A percentile compares a stretch with the other conserved stretches of the same genome.
These are phyloP conservation scores for Panulirus ornatus DNA, from an alignment of 1,140 invertebrate genomes.

Conservation along the genomic window DNA sequence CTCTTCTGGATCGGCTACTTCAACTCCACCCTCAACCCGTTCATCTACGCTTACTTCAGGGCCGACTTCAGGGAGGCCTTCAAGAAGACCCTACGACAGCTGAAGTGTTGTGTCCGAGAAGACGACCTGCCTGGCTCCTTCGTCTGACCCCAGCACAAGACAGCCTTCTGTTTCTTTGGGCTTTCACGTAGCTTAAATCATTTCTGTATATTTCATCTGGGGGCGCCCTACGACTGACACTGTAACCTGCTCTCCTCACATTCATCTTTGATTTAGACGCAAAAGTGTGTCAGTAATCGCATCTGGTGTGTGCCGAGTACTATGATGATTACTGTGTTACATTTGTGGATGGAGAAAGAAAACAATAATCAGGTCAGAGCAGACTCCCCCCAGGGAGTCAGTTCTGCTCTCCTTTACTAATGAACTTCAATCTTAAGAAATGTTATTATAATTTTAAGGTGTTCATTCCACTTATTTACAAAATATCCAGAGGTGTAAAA, in stretches of 20 bases:
- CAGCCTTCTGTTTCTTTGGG: background rate
- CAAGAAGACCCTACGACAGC: constrained; percentile 86
- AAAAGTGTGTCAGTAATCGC: background rate
- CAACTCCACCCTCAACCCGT: constrained; percentile 94
- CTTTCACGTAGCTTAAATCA: constrained; percentile 34
- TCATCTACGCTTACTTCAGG: constrained; percentile 95
- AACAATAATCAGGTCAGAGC: too few species aligned
- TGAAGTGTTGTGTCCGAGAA: constrained; percentile 56
- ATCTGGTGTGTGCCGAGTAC: too few species aligned
- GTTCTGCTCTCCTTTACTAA: too few species aligned
- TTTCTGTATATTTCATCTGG: background rate
- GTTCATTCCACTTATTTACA: too few species aligned
- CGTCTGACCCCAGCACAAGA: constrained; percentile 48
- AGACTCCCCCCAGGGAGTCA: too few species aligned
- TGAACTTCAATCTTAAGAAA: too few species aligned
- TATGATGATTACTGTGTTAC: too few species aligned
- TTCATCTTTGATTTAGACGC: background rate
- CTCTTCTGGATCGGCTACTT: constrained; percentile 99
- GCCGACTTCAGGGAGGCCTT: constrained; percentile 95
- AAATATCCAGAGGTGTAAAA: too few species aligned
- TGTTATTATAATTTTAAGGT: too few species aligned
- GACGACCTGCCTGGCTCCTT: constrained; percentile 50
- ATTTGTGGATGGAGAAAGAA: background rate
- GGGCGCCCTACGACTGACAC: background rate
- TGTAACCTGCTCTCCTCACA: background rate